These are phyloP conservation scores for Heliornis fulica DNA, from an alignment of 2,113 vertebrate species.

Conservation along the genomic window DNA sequence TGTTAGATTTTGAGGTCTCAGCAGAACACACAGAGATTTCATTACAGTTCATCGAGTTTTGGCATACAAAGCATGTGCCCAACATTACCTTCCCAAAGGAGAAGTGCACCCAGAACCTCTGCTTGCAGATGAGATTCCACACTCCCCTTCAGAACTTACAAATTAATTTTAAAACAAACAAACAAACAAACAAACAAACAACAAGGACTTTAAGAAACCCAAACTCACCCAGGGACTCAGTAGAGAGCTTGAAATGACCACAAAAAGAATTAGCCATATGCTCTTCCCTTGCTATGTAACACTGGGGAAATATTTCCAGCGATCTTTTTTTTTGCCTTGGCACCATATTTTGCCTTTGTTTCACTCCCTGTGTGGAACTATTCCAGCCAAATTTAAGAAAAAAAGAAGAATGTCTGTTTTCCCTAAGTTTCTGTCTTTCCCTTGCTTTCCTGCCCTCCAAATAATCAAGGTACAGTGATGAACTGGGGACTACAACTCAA, in stretches of 20 bases:
- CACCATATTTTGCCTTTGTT: neutral
- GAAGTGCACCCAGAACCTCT: neutral
- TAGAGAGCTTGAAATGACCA: neutral
- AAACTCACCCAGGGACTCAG: neutral
- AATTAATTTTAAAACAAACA: neutral
- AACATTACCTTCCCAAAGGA: neutral
- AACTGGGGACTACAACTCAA: neutral
- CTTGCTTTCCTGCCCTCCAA: accelerated
- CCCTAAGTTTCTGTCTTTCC: neutral
- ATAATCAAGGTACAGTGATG: neutral
- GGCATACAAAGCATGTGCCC: neutral
- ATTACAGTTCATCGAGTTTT: neutral
- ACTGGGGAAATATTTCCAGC: neutral
- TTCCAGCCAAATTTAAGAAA: neutral
- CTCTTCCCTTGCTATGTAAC: neutral
- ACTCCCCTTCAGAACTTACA: neutral
- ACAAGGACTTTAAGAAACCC: neutral
- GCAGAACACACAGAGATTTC: neutral
- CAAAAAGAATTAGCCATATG: conserved; percentile 28
- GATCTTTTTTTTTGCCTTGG: neutral
- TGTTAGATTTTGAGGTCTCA: neutral
- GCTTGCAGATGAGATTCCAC: neutral
- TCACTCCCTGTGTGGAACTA: neutral
- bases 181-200: neutral
- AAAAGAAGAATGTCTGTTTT: neutral